Evolutionary conservation across 2,888 invertebrate species (phyloP).

Genomic region (Bombylius discolor): DNA sequence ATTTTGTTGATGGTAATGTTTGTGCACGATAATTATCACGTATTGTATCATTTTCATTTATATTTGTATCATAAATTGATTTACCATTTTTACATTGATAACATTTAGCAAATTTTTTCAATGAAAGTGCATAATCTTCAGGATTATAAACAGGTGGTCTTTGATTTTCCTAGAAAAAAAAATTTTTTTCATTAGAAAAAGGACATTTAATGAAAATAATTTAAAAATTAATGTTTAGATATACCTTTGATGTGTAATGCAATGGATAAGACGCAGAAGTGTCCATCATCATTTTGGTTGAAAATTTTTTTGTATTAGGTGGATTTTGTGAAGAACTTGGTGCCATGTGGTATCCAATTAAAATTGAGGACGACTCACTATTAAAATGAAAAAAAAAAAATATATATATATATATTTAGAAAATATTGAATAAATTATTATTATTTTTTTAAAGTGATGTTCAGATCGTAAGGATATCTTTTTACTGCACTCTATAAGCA

Average conservation of each 20-base stretch:
- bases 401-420: no score
- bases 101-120: constrained; percentile 60
- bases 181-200: not conserved
- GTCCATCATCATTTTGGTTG: constrained; percentile 13
- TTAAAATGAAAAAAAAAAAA: constrained; percentile 21
- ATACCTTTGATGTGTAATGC: constrained; percentile 29
- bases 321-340: constrained; percentile 37
- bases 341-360: constrained; percentile 39
- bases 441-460: no score
- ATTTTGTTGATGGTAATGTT: constrained; percentile 29
- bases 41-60: constrained; percentile 15
- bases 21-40: constrained; percentile 28
- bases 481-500: no score
- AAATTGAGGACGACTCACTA: constrained; percentile 37
- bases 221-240: not conserved
- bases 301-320: constrained; percentile 17
- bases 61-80: constrained; percentile 32
- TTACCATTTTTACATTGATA: constrained; percentile 24
- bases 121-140: constrained; percentile 70
- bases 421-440: no score
- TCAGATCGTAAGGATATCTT: no score
- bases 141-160: constrained; percentile 82
- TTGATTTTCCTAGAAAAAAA: constrained; percentile 52
- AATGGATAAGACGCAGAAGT: constrained; percentile 18
- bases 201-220: no score